phyloP scores from a whole-genome alignment of 2,888 invertebrate genomes.

The Ochropleura plecta region DNA sequence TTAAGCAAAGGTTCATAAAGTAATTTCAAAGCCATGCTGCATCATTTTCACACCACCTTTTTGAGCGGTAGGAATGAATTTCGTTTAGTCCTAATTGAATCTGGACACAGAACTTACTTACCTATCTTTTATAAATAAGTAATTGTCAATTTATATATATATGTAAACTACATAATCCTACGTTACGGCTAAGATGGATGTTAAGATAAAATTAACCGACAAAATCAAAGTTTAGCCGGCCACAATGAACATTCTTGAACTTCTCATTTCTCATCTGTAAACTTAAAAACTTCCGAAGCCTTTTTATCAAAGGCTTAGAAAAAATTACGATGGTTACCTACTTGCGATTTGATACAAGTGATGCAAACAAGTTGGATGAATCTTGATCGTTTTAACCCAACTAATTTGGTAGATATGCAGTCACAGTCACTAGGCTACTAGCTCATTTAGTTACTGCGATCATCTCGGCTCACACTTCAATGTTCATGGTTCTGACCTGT shows the following conservation, averaged over 20 bases:
- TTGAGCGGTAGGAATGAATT: not conserved
- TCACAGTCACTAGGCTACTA: not conserved
- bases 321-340: not conserved
- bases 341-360: not conserved
- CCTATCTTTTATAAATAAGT: not conserved
- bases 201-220: not conserved
- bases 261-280: no score
- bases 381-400: not conserved
- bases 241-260: not conserved
- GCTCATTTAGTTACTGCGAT: not conserved
- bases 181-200: not conserved
- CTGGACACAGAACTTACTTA: not conserved
- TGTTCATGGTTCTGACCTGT: not conserved
- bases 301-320: not conserved
- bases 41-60: not conserved
- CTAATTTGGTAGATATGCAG: not conserved
- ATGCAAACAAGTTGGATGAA: not conserved
- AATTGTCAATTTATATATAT: not conserved
- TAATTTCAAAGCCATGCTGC: not conserved
- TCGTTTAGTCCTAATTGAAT: not conserved
- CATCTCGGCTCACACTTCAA: not conserved
- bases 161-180: not conserved
- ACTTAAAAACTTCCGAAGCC: no score
- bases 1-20: no score
- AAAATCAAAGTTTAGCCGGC: not conserved